Conservation (phyloP, 2,888 invertebrate species). For the Caenorhabditis macrosperma region DNA sequence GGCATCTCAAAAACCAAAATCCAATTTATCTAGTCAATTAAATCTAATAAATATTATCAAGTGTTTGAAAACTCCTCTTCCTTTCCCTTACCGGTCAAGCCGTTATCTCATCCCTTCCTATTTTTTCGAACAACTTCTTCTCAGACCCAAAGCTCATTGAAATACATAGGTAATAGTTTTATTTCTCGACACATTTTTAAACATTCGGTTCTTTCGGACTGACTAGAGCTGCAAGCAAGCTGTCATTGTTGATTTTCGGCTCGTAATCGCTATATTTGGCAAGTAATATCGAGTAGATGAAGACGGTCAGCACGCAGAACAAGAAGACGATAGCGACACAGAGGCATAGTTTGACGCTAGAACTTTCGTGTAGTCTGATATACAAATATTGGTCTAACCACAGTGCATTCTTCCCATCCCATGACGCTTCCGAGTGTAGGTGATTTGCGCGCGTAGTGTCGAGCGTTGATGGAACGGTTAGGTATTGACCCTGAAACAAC, state of each 20-base stretch:
- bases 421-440: slow-evolving; percentile 19
- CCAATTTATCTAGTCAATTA: slow-evolving; percentile 4
- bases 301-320: slow-evolving; percentile 45
- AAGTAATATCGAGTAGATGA: slow-evolving; percentile 46
- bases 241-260: slow-evolving; percentile 31
- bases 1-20: neutral
- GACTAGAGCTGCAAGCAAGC: slow-evolving; percentile 16
- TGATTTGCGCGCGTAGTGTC: slow-evolving; percentile 40
- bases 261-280: slow-evolving; percentile 40
- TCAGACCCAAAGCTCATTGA: too few species aligned
- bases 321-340: slow-evolving; percentile 38
- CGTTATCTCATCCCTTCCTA: too few species aligned
- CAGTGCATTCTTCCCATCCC: slow-evolving; percentile 28
- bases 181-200: neutral
- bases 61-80: too few species aligned
- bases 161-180: neutral
- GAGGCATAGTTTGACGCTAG: slow-evolving; percentile 41
- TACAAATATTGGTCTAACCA: slow-evolving; percentile 12
- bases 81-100: too few species aligned
- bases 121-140: too few species aligned
- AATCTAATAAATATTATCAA: too few species aligned
- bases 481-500: slow-evolving; percentile 58
- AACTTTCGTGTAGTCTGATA: neutral
- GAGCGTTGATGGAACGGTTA: slow-evolving; percentile 54
- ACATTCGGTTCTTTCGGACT: neutral